Base-by-base conservation (phyloP, 1,140 invertebrate genomes). In the Planococcus citri region DNA sequence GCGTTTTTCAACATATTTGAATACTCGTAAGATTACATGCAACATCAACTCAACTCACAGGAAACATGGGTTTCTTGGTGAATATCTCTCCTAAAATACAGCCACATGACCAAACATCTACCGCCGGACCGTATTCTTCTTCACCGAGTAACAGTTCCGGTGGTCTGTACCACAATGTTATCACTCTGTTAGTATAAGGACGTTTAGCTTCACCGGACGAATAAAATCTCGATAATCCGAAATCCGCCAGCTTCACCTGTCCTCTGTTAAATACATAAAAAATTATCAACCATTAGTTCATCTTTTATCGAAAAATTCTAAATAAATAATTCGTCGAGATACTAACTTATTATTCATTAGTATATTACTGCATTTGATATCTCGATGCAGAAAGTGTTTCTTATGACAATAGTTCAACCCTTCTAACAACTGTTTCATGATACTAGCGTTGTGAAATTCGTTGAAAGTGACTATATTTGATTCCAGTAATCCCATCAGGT, bases 331-430 rank as follows among this genome's bases (percentile, higher is more conserved):
- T 51, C 71, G 71, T 73, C 67, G 72, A 68, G 69, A 79, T 20
- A 76, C 83, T 80, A 82, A 96, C 94, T 87, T 94, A 80, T 99
- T 99, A 78, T 99, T 99, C 88, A 99, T 94, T 71, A 99, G 82
- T 78, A 99, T 99, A 81, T 99, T 99, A 72, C 95, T 98, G 79
- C 97, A 99, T 78, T 99, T 99, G 68, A 99, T 98, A 79, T 99
- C 97, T 69, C 97, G 83, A 79, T 99, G 97, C 4, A 99, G 84
- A 76, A 99, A 99, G 81, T 99, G 97, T 80, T 95, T 97, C 74
- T 88, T 87, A 77, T 99, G 97, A 80, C 96, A 99, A 82, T 98
- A 99, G 75, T 92, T 92, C 0, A 99, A 83, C 4, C 97, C 97
- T 76, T 98, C 92, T n/a, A 99, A 78, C 12, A 99, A 81, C 78